phyloP scores from a whole-genome alignment of 1,140 invertebrate species.

The Drosophila mayri region DNA sequence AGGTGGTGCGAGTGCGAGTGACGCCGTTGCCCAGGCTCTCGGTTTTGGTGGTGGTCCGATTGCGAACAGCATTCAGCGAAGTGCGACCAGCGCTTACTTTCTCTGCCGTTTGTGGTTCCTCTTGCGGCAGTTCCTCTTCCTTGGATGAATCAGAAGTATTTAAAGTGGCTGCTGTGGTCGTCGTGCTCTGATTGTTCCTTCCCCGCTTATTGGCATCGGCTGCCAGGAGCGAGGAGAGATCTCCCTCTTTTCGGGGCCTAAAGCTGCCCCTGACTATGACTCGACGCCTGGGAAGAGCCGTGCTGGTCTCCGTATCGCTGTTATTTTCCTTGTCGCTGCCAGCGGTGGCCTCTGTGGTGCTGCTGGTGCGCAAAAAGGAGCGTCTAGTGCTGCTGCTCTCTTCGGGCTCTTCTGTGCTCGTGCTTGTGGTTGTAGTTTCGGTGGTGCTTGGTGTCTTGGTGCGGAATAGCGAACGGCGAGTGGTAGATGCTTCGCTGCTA shows the following conservation, averaged over 20 bases:
- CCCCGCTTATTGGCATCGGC: constrained; percentile 57
- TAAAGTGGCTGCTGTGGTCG: not conserved
- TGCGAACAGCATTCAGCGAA: constrained; percentile 27
- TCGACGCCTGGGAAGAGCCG: constrained; percentile 32
- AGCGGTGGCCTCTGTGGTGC: constrained; percentile 21
- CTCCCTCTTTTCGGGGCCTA: constrained; percentile 61
- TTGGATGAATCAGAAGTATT: not conserved
- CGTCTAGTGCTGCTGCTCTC: constrained; percentile 28
- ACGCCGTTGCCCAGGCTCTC: constrained; percentile 63
- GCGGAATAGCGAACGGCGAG: constrained; percentile 22
- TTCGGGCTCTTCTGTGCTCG: constrained; percentile 4
- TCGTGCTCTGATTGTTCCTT: constrained; percentile 16
- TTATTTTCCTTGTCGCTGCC: not conserved
- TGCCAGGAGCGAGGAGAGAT: constrained; percentile 67
- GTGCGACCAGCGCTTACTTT: constrained; percentile 10
- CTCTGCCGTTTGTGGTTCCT: not conserved
- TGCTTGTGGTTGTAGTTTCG: constrained; percentile 10
- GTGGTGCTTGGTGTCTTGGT: constrained; percentile 10
- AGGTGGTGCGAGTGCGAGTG: constrained; percentile 69
- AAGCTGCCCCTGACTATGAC: constrained; percentile 63
- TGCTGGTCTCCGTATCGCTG: constrained; percentile 14
- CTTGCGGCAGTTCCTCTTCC: not conserved
- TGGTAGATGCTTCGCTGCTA: constrained; percentile 3
- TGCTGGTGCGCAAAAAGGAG: constrained; percentile 29
- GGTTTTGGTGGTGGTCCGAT: constrained; percentile 58